Conservation (phyloP, 2,797 vertebrate genomes). For the Paedocypris micromegethes region DNA sequence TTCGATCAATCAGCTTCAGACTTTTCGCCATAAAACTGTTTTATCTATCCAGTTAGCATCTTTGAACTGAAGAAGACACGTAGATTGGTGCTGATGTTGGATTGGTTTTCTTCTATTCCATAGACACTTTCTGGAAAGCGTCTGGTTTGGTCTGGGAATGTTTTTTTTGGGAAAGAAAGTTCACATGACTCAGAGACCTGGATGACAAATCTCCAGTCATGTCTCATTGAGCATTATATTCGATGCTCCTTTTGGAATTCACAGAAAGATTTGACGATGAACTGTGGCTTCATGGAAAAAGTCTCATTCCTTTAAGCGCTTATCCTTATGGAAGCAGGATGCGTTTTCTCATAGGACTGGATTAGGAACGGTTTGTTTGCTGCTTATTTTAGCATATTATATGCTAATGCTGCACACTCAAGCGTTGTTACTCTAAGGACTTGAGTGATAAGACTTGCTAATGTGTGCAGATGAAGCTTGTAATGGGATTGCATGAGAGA, state of each 20-base stretch:
- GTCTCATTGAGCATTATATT: background rate
- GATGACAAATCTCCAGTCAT: background rate
- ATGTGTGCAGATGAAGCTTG: constrained; percentile 41
- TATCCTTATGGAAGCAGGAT: constrained; percentile 12
- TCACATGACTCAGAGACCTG: no score
- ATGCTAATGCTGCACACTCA: constrained; percentile 42
- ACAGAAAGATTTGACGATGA: no score
- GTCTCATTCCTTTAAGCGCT: constrained; percentile 7
- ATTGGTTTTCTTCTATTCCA: no score
- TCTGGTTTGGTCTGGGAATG: no score
- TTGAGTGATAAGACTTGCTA: constrained; percentile 40
- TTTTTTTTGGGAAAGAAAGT: background rate
- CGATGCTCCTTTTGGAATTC: background rate
- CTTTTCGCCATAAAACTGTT: no score
- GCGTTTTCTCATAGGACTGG: constrained; percentile 22
- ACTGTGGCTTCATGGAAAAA: constrained; percentile 1
- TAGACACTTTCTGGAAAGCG: no score
- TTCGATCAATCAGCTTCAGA: no score
- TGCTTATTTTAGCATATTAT: constrained; percentile 39
- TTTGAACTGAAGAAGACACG: no score
- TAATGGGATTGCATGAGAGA: constrained; percentile 44
- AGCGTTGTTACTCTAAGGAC: constrained; percentile 38
- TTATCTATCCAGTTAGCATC: no score
- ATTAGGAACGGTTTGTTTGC: constrained; percentile 41
- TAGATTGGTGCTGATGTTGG: no score